phyloP scores from a whole-genome alignment of 2,113 vertebrate species.

The Lynx canadensis region DNA sequence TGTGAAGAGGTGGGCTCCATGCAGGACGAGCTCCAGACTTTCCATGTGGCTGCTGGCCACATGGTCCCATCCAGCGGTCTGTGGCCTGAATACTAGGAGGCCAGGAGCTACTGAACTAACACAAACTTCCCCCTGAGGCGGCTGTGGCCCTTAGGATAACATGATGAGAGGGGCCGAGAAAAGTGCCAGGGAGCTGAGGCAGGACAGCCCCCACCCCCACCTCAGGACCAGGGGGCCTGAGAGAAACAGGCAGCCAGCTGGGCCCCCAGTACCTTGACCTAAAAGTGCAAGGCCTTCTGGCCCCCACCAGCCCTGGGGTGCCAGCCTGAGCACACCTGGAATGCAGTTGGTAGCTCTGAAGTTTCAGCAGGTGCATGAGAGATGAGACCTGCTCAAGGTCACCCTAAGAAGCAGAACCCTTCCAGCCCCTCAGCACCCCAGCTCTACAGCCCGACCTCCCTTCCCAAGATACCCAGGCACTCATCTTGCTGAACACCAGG shows the following conservation, averaged over 20 bases:
- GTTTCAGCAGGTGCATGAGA: background rate
- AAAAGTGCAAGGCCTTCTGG: background rate
- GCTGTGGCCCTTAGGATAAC: background rate
- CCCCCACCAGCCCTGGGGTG: background rate
- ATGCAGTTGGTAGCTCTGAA: background rate
- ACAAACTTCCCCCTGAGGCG: background rate
- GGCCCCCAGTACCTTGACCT: background rate
- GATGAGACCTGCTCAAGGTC: background rate
- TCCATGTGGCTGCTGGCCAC: background rate
- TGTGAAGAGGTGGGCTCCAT: background rate
- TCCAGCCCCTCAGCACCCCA: background rate
- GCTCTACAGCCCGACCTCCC: background rate
- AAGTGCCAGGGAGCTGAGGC: background rate
- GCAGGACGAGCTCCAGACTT: background rate
- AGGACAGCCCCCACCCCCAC: background rate
- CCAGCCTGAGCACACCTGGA: background rate
- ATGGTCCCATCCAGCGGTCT: background rate
- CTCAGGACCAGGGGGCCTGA: background rate
- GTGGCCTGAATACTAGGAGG: background rate
- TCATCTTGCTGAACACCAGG: background rate
- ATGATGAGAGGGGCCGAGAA: background rate
- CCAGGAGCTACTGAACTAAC: background rate
- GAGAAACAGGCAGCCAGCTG: background rate
- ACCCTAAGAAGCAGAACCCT: background rate
- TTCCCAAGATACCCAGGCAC: background rate